These are phyloP conservation scores for Lithobates sylvaticus DNA, from an alignment of 2,797 vertebrate species.

Conservation along the genomic window DNA sequence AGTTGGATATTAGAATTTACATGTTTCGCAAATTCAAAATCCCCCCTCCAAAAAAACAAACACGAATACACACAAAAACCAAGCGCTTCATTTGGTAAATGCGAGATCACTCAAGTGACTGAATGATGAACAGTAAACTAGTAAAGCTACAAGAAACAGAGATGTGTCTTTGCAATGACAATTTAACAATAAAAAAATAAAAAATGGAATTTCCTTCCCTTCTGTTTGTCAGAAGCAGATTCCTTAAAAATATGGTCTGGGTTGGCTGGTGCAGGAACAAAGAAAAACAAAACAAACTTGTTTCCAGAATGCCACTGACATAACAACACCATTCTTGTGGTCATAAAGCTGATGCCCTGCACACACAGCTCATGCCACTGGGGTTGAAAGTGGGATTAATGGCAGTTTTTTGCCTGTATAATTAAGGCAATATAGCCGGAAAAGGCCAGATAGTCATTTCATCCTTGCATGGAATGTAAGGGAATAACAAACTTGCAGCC, in stretches of 20 bases:
- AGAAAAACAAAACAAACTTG: neutral
- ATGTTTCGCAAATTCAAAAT: neutral
- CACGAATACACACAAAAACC: slow-evolving; percentile 9
- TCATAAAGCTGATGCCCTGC: neutral
- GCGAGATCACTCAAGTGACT: slow-evolving; percentile 2
- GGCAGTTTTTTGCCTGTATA: slow-evolving; percentile 24
- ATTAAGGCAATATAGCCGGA: slow-evolving; percentile 48
- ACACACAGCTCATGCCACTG: slow-evolving; percentile 25
- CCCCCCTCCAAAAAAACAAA: neutral
- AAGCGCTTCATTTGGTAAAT: slow-evolving; percentile 45
- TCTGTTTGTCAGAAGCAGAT: neutral
- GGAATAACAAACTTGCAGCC: slow-evolving; percentile 98
- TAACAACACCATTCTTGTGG: neutral
- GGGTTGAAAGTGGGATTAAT: slow-evolving; percentile 53
- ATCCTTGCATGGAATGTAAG: slow-evolving; percentile 85
- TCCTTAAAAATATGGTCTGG: neutral
- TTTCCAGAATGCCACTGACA: slow-evolving; percentile 5
- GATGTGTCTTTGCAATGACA: slow-evolving; percentile 10
- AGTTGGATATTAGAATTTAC: neutral
- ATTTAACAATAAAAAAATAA: neutral
- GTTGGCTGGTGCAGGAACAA: neutral
- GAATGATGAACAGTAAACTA: slow-evolving; percentile 22
- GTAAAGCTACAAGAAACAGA: slow-evolving; percentile 39
- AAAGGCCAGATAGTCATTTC: slow-evolving; percentile 41
- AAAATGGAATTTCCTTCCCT: neutral